A percentile compares a stretch with the other conserved stretches of the same genome.
phyloP scores from a whole-genome alignment of 2,797 vertebrate genomes.

The Poeciliopsis infans region DNA sequence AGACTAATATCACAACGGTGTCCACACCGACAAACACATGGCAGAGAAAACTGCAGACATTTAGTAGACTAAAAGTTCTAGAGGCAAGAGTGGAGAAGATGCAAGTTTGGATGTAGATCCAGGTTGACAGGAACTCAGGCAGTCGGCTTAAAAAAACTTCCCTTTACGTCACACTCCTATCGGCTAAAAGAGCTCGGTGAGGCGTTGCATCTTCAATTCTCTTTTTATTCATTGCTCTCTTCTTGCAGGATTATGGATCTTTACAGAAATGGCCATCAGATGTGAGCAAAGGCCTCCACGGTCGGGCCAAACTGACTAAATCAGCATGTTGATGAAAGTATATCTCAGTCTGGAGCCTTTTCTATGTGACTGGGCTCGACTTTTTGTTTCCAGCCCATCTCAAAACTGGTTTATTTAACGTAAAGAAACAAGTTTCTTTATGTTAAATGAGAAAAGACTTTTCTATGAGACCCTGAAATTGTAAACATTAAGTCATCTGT shows the following conservation, averaged over 20 bases:
- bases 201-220: neutral
- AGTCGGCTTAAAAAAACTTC: constrained; percentile 24
- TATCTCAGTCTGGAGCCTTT: neutral
- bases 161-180: constrained; percentile 6
- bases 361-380: neutral
- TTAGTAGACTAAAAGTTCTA: neutral
- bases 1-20: constrained; percentile 23
- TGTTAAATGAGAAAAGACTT: neutral
- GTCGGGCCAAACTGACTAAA: neutral
- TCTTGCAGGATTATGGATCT: neutral
- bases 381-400: neutral
- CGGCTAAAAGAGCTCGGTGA: neutral
- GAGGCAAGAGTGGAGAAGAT: neutral
- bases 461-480: neutral
- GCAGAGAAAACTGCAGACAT: constrained; percentile 8
- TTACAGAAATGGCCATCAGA: neutral
- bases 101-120: constrained; percentile 9
- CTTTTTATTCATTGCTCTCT: neutral
- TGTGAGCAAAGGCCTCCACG: no score
- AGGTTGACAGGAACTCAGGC: constrained; percentile 22
- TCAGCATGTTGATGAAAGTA: neutral
- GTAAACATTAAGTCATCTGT: neutral
- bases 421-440: neutral
- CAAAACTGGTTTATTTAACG: neutral
- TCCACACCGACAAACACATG: constrained; percentile 7